Evolutionary conservation across 2,888 invertebrate species (phyloP), one percentile per base, ranked within the genome.

Genomic region (Mythimna loreyi): DNA sequence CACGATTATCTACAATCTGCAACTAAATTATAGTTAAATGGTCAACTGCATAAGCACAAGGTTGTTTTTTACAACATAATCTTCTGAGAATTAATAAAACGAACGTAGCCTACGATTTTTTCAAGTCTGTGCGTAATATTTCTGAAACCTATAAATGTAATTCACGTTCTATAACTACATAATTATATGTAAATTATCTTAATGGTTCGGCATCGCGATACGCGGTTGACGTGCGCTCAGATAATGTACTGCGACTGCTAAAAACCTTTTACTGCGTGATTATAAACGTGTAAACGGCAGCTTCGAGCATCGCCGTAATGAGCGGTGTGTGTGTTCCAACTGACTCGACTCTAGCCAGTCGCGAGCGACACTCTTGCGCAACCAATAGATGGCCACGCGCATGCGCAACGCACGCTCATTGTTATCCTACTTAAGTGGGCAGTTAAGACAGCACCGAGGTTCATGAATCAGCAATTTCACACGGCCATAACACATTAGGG

Each of bases 381-480:
- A 84, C 67, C 84, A 85, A 86, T 85, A 84, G 84, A 82, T 79
- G 78, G 65, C 56, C 65, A 64, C 33, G 65, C 72, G 68, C 64
- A 70, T 67, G 67, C 74, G 69, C 75, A 33, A 52, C 56, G 59
- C 74, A 68, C 69, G 82, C 80, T 87, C 86, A 87, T 87, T 89
- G 88, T 90, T 88, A 81, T 81, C 82, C 81, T 69, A 81, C 74
- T 66, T 86, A 87, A 89, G 87, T 90, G 89, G 89, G 87, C 63
- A 82, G 89, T 84, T 86, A 84, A 85, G 85, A 85, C 82, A 83
- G 73, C 82, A 85, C 84, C 80, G 71, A 79, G 72, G 81, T 74
- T 78, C 80, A 84, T 90, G 90, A 90, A 87, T 91, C 89, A 90
- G 89, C 91, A 89, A 82, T 82, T 78, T 78, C 72, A 33, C 62